Evolutionary conservation across 64 coral and sea anemone genomes (phyloP).

Genomic region (Actinia tenebrosa): DNA sequence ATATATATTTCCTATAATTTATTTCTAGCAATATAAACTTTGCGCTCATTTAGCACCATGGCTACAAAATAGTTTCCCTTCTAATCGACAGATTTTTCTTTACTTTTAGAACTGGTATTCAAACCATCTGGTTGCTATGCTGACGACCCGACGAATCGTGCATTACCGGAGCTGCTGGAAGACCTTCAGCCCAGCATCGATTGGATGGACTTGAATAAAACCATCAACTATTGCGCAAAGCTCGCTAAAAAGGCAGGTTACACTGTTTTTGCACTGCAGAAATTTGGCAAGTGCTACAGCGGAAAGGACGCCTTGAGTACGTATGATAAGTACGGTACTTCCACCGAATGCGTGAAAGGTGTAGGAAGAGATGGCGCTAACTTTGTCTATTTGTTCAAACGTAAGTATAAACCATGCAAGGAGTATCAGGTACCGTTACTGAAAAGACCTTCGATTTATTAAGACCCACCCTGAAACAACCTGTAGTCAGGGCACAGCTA

Average conservation of each 20-base stretch:
- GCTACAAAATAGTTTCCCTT: not conserved
- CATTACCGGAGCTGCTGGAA: not conserved
- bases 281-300: not conserved
- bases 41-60: not conserved
- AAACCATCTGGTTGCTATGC: not conserved
- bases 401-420: slow-evolving; percentile 4
- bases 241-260: not conserved
- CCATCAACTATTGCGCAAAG: not conserved
- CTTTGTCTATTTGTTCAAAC: slow-evolving; percentile 9
- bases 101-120: not conserved
- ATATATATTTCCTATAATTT: no score
- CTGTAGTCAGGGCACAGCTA: no score
- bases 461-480: no score
- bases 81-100: not conserved
- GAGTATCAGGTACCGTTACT: no score
- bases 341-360: not conserved
- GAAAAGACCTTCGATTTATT: no score
- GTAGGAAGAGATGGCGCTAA: not conserved
- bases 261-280: not conserved
- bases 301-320: not conserved
- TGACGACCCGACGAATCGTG: not conserved
- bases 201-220: not conserved
- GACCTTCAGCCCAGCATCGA: not conserved
- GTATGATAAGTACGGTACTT: slow-evolving; percentile 1
- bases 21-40: no score